Base-by-base conservation (phyloP, 2,888 invertebrate genomes). In the Trimorus sp. region DNA sequence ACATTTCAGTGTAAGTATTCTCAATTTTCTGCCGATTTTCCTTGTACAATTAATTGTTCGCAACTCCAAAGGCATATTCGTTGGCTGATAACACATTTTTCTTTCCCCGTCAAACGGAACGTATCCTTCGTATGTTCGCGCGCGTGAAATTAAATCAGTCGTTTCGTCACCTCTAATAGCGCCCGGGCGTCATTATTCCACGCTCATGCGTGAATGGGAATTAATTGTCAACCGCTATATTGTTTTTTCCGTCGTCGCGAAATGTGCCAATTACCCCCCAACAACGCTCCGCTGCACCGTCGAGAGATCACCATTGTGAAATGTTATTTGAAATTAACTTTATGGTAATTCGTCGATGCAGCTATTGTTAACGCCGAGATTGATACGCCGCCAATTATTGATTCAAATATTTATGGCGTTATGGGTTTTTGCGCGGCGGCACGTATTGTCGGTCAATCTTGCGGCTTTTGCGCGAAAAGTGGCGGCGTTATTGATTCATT, bases 71-170 rank as follows among this genome's bases (percentile, higher is more conserved):
- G 26, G 26, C 26, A 26, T 26, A 4, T 26, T 26, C 2, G 26
- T 26, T 26, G 26, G 4, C 26, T 26, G 26, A 26, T 26, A 26
- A 26, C 4, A 26, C 4, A 3, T 26, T 26, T 26, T 26, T 26
- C 26, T 26, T 26, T 26, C 4, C 4, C 26, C 26, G 26, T 4
- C 26, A 26, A n/a, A 26, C 26, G 26, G 2, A 26, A 26, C 26
- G 26, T 26, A 26, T 4, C 26, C 26, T 26, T 26, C 26, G 26
- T 3, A 4, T 26, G 26, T 26, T 26, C 9, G 53, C 58, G 26
- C n/a, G 53, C 45, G 58, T 60, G 59, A 80, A 81, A 84, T 85
- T 82, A 79, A 83, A 81, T 83, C 82, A 77, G 79, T 80, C 82
- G 83, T 84, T 84, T 83, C 76, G 70, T 69, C 75, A 59, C 76